phyloP scores from a whole-genome alignment of 2,797 vertebrate species.

The Poliocrania exsul region DNA sequence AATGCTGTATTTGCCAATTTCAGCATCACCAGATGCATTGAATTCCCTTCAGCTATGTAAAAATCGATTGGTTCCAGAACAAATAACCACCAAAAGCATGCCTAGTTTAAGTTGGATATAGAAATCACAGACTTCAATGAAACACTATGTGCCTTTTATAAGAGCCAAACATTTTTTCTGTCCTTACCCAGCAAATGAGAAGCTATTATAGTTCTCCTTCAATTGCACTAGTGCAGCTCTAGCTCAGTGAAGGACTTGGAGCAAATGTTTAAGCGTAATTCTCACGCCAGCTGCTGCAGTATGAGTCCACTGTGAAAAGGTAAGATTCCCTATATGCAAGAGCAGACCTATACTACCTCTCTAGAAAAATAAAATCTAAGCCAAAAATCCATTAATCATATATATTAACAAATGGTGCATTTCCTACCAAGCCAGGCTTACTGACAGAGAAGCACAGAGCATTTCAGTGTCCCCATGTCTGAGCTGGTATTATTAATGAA shows the following conservation, averaged over 20 bases:
- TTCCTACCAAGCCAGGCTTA: background rate
- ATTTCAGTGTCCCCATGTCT: background rate
- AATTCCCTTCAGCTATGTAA: conserved; percentile 62
- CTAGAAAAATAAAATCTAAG: background rate
- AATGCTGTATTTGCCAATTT: conserved; percentile 22
- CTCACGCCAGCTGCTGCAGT: background rate
- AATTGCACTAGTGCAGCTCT: background rate
- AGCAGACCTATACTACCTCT: background rate
- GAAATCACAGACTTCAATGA: conserved; percentile 18
- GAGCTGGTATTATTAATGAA: background rate
- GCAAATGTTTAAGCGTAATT: background rate
- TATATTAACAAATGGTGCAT: background rate
- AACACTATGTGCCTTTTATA: background rate
- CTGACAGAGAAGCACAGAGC: background rate
- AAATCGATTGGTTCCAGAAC: conserved; percentile 54
- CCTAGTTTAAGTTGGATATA: conserved; percentile 27
- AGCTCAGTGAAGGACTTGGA: background rate
- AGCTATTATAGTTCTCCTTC: background rate
- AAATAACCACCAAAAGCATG: conserved; percentile 43
- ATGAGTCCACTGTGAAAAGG: background rate
- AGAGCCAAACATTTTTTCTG: conserved; percentile 8
- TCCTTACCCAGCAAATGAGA: background rate
- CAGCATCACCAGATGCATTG: conserved; percentile 29
- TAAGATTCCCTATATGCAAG: background rate
- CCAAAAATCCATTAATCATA: conserved; percentile 6